Conservation (phyloP, 2,113 vertebrate species). For the Cisticola juncidis region DNA sequence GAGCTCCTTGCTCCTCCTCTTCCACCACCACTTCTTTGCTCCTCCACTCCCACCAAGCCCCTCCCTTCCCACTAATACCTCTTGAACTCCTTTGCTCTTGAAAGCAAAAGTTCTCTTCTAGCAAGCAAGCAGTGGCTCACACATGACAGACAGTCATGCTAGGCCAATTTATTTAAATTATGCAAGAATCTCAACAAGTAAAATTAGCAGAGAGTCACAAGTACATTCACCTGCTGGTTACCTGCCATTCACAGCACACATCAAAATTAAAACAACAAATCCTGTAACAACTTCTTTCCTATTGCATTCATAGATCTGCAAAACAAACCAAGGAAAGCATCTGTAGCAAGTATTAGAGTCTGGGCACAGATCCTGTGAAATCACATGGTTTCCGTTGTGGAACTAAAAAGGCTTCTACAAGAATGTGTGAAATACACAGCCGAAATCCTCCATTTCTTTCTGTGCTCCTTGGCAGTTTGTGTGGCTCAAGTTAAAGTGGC, state of each 20-base stretch:
- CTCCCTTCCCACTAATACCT: background rate
- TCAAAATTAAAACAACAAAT: background rate
- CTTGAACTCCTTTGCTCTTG: conserved; percentile 37
- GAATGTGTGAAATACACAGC: conserved; percentile 34
- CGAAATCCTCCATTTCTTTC: conserved; percentile 16
- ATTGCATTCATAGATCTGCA: background rate
- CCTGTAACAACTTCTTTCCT: background rate
- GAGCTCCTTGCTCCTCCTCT: conserved; percentile 6
- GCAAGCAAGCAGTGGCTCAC: background rate
- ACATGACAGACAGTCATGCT: background rate
- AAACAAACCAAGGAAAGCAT: conserved; percentile 43
- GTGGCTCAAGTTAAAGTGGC: background rate
- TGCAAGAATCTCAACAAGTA: background rate
- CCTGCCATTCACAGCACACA: background rate
- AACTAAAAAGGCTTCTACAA: conserved; percentile 46
- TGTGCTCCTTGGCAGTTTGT: conserved; percentile 24
- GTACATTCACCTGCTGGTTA: background rate
- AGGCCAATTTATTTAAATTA: background rate
- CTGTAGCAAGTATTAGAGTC: conserved; percentile 29
- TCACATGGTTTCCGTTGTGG: conserved; percentile 45
- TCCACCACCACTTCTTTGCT: background rate
- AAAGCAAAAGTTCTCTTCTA: background rate
- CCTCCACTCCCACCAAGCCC: background rate
- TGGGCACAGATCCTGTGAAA: conserved; percentile 27
- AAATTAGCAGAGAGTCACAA: background rate